Conservation (phyloP, 2,888 invertebrate species). For the Caenorhabditis doughertyi region DNA sequence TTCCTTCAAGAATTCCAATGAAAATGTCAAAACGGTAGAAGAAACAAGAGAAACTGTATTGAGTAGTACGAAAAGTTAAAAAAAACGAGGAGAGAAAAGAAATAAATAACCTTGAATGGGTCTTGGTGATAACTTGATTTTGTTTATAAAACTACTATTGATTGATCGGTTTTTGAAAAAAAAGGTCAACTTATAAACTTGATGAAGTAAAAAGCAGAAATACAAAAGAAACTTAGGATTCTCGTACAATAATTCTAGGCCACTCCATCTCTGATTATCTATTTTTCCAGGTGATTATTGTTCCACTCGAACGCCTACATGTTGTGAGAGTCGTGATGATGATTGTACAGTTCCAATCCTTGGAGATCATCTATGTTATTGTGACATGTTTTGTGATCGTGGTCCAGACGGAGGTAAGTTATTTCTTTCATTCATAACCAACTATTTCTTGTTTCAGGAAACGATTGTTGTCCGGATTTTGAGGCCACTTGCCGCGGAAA, state of each 20-base stretch:
- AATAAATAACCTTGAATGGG: conserved; percentile 51
- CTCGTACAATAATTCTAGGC: no score
- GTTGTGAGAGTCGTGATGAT: conserved; percentile 90
- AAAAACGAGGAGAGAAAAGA: not conserved
- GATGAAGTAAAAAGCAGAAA: not conserved
- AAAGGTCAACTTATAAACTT: not conserved
- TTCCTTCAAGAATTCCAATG: no score
- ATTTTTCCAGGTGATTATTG: conserved; percentile 81
- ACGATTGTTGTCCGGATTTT: conserved; percentile 96
- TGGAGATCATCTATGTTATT: conserved; percentile 91
- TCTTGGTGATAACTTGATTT: conserved; percentile 47
- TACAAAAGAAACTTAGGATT: no score
- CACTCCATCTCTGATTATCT: no score
- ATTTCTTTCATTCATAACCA: not conserved
- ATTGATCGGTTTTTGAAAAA: conserved; percentile 36
- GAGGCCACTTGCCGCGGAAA: conserved; percentile 88
- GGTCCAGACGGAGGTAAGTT: conserved; percentile 69
- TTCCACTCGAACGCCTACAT: conserved; percentile 83
- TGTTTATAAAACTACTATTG: conserved; percentile 14
- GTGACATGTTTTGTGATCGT: conserved; percentile 86
- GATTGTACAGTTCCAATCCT: conserved; percentile 89
- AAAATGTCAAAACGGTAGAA: no score
- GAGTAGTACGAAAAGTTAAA: no score
- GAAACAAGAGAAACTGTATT: no score
- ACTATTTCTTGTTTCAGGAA: conserved; percentile 83